Percentiles rank a stretch among this genome's conserved stretches.
Conservation (phyloP, 2,113 vertebrate genomes). For the Rhinoderma darwinii region DNA sequence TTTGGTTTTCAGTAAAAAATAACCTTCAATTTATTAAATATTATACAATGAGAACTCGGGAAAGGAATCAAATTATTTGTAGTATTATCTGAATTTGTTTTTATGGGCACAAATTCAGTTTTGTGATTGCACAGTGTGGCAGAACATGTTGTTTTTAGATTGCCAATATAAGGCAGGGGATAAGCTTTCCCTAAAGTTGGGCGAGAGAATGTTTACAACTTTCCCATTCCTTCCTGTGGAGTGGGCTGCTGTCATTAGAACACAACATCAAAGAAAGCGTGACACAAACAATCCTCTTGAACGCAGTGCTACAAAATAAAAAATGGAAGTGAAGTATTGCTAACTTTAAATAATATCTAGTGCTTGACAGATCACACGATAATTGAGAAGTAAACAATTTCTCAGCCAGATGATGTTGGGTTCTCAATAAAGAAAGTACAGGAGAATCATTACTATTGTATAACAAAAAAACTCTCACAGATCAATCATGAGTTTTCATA, state of each 20-base stretch:
- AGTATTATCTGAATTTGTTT: not conserved
- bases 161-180: not conserved
- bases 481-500: not conserved
- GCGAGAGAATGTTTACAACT: slow-evolving; percentile 5
- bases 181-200: not conserved
- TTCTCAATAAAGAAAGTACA: not conserved
- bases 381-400: not conserved
- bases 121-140: not conserved
- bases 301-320: not conserved
- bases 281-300: slow-evolving; percentile 41
- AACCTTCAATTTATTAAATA: too few relatives aligned
- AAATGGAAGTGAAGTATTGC: slow-evolving; percentile 28
- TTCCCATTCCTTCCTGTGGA: not conserved
- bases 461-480: not conserved
- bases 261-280: slow-evolving; percentile 14
- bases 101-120: not conserved
- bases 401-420: not conserved
- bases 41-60: not conserved
- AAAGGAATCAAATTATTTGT: not conserved
- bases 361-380: not conserved
- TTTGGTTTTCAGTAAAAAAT: too few relatives aligned
- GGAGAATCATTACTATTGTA: not conserved
- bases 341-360: slow-evolving; percentile 27
- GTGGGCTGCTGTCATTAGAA: slow-evolving; percentile 17
- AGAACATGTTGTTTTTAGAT: slow-evolving; percentile 11